Conservation (phyloP, 2,797 vertebrate species). For the Pelochelys cantorii region DNA sequence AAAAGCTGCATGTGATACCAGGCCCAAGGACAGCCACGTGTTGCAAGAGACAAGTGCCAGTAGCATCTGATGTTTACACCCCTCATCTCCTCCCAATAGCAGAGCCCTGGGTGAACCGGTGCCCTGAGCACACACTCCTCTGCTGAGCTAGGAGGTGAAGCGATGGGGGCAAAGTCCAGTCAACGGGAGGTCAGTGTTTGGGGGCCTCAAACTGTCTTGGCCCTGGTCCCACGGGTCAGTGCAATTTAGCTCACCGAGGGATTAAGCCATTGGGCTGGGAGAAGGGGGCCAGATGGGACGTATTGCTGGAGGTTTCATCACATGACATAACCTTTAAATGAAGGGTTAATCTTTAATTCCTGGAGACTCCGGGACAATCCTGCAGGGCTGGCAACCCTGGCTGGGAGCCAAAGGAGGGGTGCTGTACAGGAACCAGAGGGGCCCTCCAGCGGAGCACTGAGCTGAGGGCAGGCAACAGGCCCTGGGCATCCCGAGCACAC, state of each 20-base stretch:
- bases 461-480: not conserved
- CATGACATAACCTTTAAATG: not conserved
- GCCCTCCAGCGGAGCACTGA: not conserved
- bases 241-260: not conserved
- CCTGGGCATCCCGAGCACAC: not conserved
- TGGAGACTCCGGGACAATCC: not conserved
- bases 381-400: not conserved
- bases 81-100: no score
- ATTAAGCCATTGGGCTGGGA: not conserved
- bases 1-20: not conserved
- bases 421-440: not conserved
- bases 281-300: not conserved
- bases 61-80: not conserved
- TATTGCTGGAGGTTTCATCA: not conserved
- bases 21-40: not conserved
- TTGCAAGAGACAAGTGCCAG: not conserved
- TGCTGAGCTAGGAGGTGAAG: slow-evolving; percentile 1
- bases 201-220: not conserved
- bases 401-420: not conserved
- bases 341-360: no score
- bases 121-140: accelerated
- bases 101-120: not conserved
- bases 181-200: not conserved
- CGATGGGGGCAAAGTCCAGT: not conserved
- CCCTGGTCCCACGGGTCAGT: not conserved